phyloP scores from a whole-genome alignment of 2,113 vertebrate species.

The Lagopus leucura region DNA sequence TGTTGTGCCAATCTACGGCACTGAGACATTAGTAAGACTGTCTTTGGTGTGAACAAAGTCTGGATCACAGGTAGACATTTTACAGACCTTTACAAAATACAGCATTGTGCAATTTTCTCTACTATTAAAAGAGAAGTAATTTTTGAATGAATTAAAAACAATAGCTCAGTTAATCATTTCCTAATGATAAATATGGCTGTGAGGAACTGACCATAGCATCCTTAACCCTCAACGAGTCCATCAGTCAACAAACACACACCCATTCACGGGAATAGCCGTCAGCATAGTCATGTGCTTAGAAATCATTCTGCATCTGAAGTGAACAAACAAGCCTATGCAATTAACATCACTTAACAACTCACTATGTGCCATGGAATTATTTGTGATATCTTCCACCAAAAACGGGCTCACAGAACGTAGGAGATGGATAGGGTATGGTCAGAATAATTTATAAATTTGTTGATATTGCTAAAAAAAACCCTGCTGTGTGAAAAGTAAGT shows the following conservation, averaged over 20 bases:
- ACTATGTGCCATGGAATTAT: not conserved
- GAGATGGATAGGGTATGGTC: not conserved
- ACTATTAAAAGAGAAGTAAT: not conserved
- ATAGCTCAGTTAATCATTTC: not conserved
- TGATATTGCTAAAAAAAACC: not conserved
- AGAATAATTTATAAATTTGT: not conserved
- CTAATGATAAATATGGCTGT: not conserved
- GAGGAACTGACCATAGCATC: not conserved
- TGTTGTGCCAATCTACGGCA: constrained; percentile 25
- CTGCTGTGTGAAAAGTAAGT: not conserved
- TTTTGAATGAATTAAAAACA: not conserved
- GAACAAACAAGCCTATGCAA: not conserved
- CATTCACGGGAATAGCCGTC: not conserved
- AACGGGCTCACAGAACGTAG: not conserved
- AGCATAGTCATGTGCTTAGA: not conserved
- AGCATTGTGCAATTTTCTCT: not conserved
- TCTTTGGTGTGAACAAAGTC: not conserved
- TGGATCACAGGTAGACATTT: not conserved
- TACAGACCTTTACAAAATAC: not conserved
- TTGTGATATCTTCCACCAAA: not conserved
- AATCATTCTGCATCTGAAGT: not conserved
- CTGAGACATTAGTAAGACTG: constrained; percentile 52
- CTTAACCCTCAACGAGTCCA: not conserved
- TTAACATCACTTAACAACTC: not conserved
- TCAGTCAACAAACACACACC: not conserved